A percentile compares a stretch with the other conserved stretches of the same genome.
Evolutionary conservation across 2,797 vertebrate species (phyloP).

Genomic region (Orestias chungarensis): DNA sequence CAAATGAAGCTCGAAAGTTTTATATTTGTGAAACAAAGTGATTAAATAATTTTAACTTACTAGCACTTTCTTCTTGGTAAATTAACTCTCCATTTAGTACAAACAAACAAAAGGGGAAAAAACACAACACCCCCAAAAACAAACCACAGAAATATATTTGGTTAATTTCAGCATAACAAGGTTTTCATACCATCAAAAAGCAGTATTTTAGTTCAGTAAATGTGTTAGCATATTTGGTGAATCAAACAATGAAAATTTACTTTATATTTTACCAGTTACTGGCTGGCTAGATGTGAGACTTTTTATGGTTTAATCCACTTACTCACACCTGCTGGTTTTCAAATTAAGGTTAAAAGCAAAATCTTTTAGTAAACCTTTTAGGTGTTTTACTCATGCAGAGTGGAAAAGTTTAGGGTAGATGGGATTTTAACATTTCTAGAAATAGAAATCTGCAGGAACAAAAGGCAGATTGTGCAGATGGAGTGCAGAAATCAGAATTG

Average conservation of each 20-base stretch:
- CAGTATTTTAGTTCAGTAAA: neutral
- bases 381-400: neutral
- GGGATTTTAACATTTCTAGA: neutral
- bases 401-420: no score
- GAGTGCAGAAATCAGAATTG: no score
- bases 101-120: neutral
- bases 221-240: neutral
- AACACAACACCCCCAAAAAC: neutral
- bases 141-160: neutral
- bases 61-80: neutral
- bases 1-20: neutral
- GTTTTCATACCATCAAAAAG: neutral
- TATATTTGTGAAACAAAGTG: neutral
- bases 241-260: neutral
- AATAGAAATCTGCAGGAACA: neutral
- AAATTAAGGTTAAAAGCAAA: no score
- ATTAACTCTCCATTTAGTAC: neutral
- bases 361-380: no score
- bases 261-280: no score
- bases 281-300: no score
- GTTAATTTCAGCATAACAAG: neutral
- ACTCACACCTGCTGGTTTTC: no score
- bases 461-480: no score
- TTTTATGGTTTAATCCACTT: no score
- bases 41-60: neutral